Base-by-base conservation (phyloP, 1,140 invertebrate genomes). In the Philopotamus ludificatus region DNA sequence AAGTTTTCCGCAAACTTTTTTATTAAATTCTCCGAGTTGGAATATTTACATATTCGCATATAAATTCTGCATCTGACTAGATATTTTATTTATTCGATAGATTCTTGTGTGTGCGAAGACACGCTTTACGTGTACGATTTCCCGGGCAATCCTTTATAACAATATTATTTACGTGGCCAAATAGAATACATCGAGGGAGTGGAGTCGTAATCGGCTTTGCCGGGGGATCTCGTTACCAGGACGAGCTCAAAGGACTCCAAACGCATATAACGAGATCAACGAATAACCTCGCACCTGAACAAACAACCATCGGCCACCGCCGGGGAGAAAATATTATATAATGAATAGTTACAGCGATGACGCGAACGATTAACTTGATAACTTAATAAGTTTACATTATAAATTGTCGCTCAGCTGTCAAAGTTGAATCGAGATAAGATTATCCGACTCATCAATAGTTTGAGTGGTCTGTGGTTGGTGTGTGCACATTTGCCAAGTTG, bases 381-480 rank as follows among this genome's bases (percentile, higher is more conserved):
- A 8, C 34, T 23, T 25, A 28, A 55, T n/a, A 3, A 15, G 7
- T 9, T 12, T 34, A 7, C 28, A 12, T 7, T 34, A 34, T 51
- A 51, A 25, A 18, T 22, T 20, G n/a, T 51, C 25, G 49, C 18
- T 2, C 49, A 21, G 4, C 28, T 4, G 28, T 51, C 18, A 66
- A 61, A 22, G 59, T 61, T 61, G n/a, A 34, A 7, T 49, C 15
- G 3, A n/a, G 22, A 34, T 18, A 21, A 41, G 57, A 53, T 61
- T 61, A 66, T 61, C 65, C 42, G 34, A 50, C 44, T 50, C 61
- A 66, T 66, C 57, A 55, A 66, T 60, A 66, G 65, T 65, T 51
- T n/a, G 44, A 59, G 60, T 21, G 16, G 45, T 20, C 51, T n/a
- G 34, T 54, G 58, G 21, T 16, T 51, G 44, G 51, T 51, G 39